Percentiles rank a stretch among this genome's conserved stretches.
Conservation (phyloP, 2,113 vertebrate species). For the Burhinus oedicnemus region DNA sequence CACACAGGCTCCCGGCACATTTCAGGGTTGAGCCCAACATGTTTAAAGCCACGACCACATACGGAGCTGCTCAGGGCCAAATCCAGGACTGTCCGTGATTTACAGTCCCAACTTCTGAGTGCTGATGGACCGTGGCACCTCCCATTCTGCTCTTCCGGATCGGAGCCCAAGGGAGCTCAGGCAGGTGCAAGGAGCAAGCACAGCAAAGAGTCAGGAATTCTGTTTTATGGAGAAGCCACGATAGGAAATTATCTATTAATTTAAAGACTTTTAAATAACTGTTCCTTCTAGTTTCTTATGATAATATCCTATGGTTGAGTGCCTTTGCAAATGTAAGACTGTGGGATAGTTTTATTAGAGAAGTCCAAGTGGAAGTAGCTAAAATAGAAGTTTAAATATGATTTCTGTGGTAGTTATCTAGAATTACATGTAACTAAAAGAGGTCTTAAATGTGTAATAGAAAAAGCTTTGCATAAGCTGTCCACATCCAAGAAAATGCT, state of each 20-base stretch:
- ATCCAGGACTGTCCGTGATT: neutral
- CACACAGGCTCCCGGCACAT: fast-evolving
- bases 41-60: neutral
- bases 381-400: slow-evolving; percentile 18
- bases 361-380: slow-evolving; percentile 2
- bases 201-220: neutral
- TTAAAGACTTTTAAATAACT: neutral
- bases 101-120: neutral
- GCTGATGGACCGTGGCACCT: fast-evolving
- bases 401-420: slow-evolving; percentile 19
- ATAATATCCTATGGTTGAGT: neutral
- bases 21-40: neutral
- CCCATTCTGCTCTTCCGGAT: neutral
- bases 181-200: neutral
- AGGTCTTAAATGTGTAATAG: neutral
- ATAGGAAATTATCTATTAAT: neutral
- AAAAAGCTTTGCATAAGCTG: neutral
- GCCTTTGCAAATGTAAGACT: neutral
- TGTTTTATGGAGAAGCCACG: neutral
- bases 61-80: fast-evolving
- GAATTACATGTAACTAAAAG: neutral
- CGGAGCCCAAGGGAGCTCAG: fast-evolving
- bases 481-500: neutral
- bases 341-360: neutral
- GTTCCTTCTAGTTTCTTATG: neutral